Percentiles rank a stretch among this genome's conserved stretches.
phyloP scores from a whole-genome alignment of 2,888 invertebrate genomes.

The Masnerella sp. region DNA sequence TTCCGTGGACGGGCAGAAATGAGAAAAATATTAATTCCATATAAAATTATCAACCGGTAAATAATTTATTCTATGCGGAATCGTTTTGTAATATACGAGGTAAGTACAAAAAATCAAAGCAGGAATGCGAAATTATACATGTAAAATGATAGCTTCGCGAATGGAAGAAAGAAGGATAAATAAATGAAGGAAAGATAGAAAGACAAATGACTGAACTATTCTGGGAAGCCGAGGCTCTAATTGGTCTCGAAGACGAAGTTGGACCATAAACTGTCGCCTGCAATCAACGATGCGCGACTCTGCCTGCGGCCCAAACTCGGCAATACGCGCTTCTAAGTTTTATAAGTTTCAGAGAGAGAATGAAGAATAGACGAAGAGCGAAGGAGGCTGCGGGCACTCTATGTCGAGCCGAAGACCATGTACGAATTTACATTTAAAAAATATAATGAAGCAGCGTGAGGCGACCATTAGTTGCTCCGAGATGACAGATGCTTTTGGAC shows the following conservation, averaged over 20 bases:
- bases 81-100: conserved; percentile 40
- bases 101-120: conserved; percentile 26
- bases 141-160: conserved; percentile 45
- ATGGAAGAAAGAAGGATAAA: conserved; percentile 14
- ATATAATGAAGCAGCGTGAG: conserved; percentile 78
- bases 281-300: conserved; percentile 73
- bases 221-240: conserved; percentile 75
- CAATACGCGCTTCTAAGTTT: conserved; percentile 67
- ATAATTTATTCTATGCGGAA: conserved; percentile 36
- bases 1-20: background rate
- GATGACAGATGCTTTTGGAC: conserved; percentile 78
- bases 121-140: conserved; percentile 43
- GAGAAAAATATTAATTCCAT: conserved; percentile 28
- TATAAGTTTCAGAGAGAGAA: conserved; percentile 69
- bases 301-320: conserved; percentile 65
- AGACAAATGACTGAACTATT: conserved; percentile 65
- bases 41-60: conserved; percentile 42
- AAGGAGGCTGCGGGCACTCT: conserved; percentile 58
- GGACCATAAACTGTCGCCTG: conserved; percentile 77
- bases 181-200: conserved; percentile 43
- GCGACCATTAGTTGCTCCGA: conserved; percentile 77
- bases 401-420: conserved; percentile 66
- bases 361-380: conserved; percentile 50
- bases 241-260: conserved; percentile 72
- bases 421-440: conserved; percentile 78